These are phyloP conservation scores for Lepus timidus DNA, from an alignment of 2,113 vertebrate genomes.

Conservation along the genomic window DNA sequence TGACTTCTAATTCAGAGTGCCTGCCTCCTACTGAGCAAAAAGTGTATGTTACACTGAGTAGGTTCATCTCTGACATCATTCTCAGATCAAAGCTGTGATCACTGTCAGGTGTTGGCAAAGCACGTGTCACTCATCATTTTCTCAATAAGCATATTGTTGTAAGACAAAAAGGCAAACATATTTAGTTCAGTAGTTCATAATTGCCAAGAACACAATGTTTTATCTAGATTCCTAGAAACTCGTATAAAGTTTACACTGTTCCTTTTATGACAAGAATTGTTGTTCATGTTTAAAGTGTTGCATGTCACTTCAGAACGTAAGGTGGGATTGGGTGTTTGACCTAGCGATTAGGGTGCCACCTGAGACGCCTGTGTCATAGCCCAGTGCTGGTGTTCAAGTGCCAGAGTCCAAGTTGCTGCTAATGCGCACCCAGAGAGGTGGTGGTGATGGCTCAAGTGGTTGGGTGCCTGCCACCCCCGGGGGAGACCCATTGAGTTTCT, in stretches of 20 bases:
- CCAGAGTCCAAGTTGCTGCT: too few relatives aligned
- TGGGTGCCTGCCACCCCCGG: too few relatives aligned
- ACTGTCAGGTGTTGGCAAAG: background rate
- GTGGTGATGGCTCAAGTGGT: too few relatives aligned
- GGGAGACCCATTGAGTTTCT: too few relatives aligned
- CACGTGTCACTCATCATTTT: background rate
- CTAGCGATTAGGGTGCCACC: too few relatives aligned
- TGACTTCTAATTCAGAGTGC: background rate
- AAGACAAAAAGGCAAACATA: background rate
- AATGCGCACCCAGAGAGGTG: too few relatives aligned
- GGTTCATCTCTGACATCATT: background rate
- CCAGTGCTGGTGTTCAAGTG: too few relatives aligned
- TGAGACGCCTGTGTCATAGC: too few relatives aligned
- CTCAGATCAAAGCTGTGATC: background rate
- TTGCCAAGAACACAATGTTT: slow-evolving; percentile 23
- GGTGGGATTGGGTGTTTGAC: too few relatives aligned
- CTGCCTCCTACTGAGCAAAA: background rate
- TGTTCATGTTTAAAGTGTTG: background rate
- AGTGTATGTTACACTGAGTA: background rate
- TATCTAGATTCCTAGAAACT: background rate
- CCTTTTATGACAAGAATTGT: background rate
- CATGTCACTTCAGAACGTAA: background rate
- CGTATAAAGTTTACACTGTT: background rate
- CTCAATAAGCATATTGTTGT: background rate
- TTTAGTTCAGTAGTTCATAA: background rate